phyloP scores from a whole-genome alignment of 2,797 vertebrate genomes.

The Scyliorhinus canicula region DNA sequence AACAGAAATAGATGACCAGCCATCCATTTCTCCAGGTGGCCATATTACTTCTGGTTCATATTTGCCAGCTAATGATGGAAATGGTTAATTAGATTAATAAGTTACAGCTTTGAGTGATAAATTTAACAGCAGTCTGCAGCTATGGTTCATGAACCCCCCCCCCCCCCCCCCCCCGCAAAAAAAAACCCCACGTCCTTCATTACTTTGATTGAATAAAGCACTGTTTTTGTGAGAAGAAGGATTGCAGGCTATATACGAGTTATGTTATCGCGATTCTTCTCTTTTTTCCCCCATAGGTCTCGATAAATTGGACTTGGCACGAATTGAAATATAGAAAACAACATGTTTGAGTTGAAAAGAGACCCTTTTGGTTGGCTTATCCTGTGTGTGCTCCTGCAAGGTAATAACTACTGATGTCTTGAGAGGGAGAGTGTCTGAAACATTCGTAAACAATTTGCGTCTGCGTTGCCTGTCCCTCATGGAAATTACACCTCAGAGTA shows the following conservation, averaged over 20 bases:
- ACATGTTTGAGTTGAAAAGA: background rate
- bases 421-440: background rate
- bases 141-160: background rate
- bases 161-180: too few relatives aligned
- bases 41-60: background rate
- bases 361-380: constrained; percentile 49
- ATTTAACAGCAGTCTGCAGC: too few relatives aligned
- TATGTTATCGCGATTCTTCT: background rate
- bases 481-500: background rate
- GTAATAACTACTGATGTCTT: constrained; percentile 50
- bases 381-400: constrained; percentile 59
- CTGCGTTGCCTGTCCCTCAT: background rate
- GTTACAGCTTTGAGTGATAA: background rate
- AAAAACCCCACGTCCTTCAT: too few relatives aligned
- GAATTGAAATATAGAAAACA: background rate
- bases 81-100: background rate
- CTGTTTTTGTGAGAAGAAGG: background rate
- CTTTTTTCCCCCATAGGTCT: background rate
- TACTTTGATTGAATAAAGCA: background rate
- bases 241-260: background rate
- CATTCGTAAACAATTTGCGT: background rate
- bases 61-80: background rate
- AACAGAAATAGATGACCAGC: too few relatives aligned
- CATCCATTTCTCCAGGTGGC: too few relatives aligned
- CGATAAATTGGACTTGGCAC: background rate